These are phyloP conservation scores for Embidobia sp. DNA, from an alignment of 2,888 invertebrate species.

Conservation along the genomic window DNA sequence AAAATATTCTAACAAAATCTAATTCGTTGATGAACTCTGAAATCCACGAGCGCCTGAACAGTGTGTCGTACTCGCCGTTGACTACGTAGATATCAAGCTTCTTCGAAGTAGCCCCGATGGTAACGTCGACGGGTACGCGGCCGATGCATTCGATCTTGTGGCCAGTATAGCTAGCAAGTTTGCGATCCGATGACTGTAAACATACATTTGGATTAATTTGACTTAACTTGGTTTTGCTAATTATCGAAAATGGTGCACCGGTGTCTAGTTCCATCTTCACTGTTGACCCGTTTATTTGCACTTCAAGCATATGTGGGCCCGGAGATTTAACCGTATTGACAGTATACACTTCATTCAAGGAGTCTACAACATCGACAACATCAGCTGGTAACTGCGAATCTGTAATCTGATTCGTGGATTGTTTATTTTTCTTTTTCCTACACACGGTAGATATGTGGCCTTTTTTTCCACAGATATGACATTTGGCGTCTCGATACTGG, in stretches of 20 bases:
- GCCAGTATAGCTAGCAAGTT: neutral
- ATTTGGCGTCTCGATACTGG: neutral
- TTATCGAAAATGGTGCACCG: conserved; percentile 36
- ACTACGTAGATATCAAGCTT: neutral
- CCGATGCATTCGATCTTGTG: neutral
- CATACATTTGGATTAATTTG: neutral
- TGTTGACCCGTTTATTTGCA: conserved; percentile 13
- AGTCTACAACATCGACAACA: neutral
- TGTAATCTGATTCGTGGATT: neutral
- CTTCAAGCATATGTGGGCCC: neutral
- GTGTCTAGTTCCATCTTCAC: conserved; percentile 44
- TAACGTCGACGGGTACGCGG: neutral
- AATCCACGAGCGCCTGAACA: conserved; percentile 16
- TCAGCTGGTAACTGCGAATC: conserved; percentile 1
- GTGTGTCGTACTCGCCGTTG: neutral
- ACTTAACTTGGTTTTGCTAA: neutral
- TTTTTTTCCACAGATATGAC: conserved; percentile 7
- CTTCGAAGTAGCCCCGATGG: neutral
- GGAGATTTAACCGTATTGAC: neutral
- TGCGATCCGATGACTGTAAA: neutral
- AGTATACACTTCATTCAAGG: neutral
- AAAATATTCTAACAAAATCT: conserved; percentile 1
- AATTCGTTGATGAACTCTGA: conserved; percentile 21
- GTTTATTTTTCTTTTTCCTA: neutral
- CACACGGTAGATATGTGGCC: conserved; percentile 21